Evolutionary conservation across 1,140 invertebrate genomes (phyloP).

Genomic region (Danaus melanippus): DNA sequence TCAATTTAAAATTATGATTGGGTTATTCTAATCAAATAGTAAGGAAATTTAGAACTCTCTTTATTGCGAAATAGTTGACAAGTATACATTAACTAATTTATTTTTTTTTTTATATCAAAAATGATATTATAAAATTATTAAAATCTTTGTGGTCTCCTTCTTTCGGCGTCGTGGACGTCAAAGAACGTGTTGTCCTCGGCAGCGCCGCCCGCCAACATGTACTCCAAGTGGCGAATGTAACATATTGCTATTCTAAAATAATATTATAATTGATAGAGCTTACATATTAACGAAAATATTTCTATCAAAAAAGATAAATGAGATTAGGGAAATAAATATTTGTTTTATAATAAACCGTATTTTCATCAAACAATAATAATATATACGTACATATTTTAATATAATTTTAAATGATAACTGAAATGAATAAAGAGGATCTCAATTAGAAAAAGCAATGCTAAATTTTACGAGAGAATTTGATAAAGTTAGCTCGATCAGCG

Average conservation of each 20-base stretch:
- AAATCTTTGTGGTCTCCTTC: conserved; percentile 34
- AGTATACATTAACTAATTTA: no score
- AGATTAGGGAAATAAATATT: conserved; percentile 1
- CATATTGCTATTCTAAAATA: conserved; percentile 81
- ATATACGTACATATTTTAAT: neutral
- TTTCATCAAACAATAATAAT: no score
- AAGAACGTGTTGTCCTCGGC: conserved; percentile 45
- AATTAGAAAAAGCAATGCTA: neutral
- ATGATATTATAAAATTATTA: conserved; percentile 14
- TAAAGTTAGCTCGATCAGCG: no score
- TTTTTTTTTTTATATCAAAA: neutral
- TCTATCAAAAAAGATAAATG: neutral
- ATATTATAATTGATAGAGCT: conserved; percentile 3
- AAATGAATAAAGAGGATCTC: neutral
- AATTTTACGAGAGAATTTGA: neutral
- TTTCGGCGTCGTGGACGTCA: conserved; percentile 38
- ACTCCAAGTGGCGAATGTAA: conserved; percentile 84
- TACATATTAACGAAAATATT: neutral
- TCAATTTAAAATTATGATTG: conserved; percentile 10
- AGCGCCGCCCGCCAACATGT: conserved; percentile 69
- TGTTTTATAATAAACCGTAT: neutral
- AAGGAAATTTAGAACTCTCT: no score
- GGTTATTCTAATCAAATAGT: no score
- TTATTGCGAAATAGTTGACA: no score
- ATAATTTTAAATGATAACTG: neutral